Evolutionary conservation across 2,888 invertebrate species (phyloP).

Genomic region (Andrena praecox): DNA sequence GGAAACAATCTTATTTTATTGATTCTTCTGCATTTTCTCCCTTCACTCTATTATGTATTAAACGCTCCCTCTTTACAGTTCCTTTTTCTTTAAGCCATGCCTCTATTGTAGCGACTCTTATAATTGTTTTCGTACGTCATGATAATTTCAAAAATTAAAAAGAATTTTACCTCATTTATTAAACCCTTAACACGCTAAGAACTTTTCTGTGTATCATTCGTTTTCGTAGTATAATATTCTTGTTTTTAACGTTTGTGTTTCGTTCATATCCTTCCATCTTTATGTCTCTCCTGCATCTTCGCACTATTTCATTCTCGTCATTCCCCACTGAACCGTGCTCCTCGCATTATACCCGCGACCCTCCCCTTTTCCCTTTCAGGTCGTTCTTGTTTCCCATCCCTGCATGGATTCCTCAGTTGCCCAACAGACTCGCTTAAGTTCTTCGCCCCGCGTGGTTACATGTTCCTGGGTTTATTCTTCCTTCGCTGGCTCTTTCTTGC

Average conservation of each 20-base stretch:
- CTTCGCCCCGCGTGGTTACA: slow-evolving; percentile 61
- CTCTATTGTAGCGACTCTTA: slow-evolving; percentile 35
- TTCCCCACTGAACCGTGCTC: neutral
- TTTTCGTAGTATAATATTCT: slow-evolving; percentile 5
- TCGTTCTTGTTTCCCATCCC: slow-evolving; percentile 5
- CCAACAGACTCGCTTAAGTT: slow-evolving; percentile 50
- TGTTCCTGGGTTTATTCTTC: slow-evolving; percentile 88
- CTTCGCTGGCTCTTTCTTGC: slow-evolving; percentile 95
- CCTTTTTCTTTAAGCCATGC: slow-evolving; percentile 34
- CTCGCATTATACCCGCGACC: neutral
- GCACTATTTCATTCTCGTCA: neutral
- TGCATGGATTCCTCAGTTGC: slow-evolving; percentile 39
- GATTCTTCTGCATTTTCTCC: slow-evolving; percentile 22
- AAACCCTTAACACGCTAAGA: slow-evolving; percentile 34
- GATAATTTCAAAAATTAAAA: slow-evolving; percentile 33
- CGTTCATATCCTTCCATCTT: neutral
- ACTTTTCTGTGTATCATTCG: neutral
- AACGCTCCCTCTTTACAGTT: slow-evolving; percentile 23
- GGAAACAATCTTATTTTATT: slow-evolving; percentile 2
- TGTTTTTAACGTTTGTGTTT: slow-evolving; percentile 8
- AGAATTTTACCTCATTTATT: slow-evolving; percentile 23
- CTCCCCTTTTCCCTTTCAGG: neutral
- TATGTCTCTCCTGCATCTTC: neutral
- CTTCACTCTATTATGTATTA: slow-evolving; percentile 21
- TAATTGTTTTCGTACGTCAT: slow-evolving; percentile 1